Evolutionary conservation across 2,888 invertebrate species (phyloP), one percentile per base, ranked within the genome.

Genomic region (Zygaena filipendulae): DNA sequence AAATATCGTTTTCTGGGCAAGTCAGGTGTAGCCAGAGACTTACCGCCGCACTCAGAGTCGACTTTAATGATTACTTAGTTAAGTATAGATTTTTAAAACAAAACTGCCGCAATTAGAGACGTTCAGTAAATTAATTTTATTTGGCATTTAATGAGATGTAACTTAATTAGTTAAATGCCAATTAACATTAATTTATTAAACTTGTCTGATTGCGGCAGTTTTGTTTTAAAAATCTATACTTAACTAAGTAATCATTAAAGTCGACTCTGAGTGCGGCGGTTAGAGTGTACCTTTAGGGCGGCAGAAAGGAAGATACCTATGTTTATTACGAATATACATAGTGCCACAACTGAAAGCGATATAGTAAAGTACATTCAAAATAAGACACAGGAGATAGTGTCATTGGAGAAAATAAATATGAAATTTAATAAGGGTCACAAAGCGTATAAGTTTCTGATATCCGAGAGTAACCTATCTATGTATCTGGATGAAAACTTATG

Each of bases 401-500:
- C 10, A n/a, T 13, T 32, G 4, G 30, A 30, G 9, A 27, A 27
- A 30, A 27, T 32, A 13, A 13, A 8, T 6, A 23, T 30, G 11
- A 32, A 23, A 27, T 14, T 9, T 9, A 13, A 26, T 5, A 33
- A 24, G 10, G 23, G 23, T 3, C 29, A 39, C 16, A 36, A 35
- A 20, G 32, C 42, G 0, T 42, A 28, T 21, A 42, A 42, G 19
- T 20, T 38, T 10, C 33, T 31, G 27, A 32, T 42, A 9, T 18
- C 30, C 1, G 13, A 33, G 14, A 5, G 23, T 12, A 42, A 38
- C 10, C 4, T 35, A 9, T 14, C 21, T 13, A n/a, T 14, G 18
- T 35, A 33, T 28, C 25, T 36, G 11, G 21, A 34, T 10, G 23
- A 29, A 3, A 36, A 32, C 4, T 13, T 41, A 10, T 49, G 45